These are phyloP conservation scores for Ceyx margarethae DNA, from an alignment of 2,113 vertebrate genomes.

Conservation along the genomic window DNA sequence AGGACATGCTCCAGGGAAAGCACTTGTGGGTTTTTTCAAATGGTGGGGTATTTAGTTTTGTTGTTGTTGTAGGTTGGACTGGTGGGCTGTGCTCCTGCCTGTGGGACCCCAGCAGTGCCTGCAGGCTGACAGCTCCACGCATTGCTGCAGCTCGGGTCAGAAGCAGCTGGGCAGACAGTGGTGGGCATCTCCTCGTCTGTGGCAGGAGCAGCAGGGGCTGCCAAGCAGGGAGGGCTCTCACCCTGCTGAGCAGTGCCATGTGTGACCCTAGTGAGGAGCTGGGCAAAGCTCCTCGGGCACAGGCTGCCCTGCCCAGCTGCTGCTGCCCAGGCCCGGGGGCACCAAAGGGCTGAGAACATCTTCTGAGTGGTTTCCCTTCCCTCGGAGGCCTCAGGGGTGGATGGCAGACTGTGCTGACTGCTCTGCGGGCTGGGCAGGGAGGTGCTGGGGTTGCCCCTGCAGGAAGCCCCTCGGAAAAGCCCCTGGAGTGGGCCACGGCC, in stretches of 20 bases:
- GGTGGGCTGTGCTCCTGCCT: not conserved
- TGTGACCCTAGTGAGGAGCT: not conserved
- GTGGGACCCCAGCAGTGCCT: rapidly evolving
- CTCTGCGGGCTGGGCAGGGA: not conserved
- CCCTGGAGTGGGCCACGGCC: not conserved
- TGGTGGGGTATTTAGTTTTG: too few relatives aligned
- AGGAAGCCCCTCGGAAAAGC: not conserved
- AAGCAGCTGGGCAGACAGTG: rapidly evolving
- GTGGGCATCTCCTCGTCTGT: rapidly evolving
- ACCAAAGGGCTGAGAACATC: not conserved
- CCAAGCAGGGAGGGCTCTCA: not conserved
- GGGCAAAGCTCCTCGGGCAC: not conserved
- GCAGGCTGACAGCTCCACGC: not conserved
- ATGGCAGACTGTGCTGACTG: rapidly evolving
- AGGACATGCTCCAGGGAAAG: too few relatives aligned
- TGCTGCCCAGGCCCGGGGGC: not conserved
- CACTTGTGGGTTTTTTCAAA: too few relatives aligned
- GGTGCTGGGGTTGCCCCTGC: not conserved
- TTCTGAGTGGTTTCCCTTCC: not conserved
- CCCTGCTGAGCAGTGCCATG: not conserved
- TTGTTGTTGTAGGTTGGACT: too few relatives aligned
- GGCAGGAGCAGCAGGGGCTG: not conserved
- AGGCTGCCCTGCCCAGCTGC: rapidly evolving
- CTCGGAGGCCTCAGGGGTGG: rapidly evolving
- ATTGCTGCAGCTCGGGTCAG: not conserved